phyloP scores from a whole-genome alignment of 2,888 invertebrate species.

The Caenorhabditis imperialis region DNA sequence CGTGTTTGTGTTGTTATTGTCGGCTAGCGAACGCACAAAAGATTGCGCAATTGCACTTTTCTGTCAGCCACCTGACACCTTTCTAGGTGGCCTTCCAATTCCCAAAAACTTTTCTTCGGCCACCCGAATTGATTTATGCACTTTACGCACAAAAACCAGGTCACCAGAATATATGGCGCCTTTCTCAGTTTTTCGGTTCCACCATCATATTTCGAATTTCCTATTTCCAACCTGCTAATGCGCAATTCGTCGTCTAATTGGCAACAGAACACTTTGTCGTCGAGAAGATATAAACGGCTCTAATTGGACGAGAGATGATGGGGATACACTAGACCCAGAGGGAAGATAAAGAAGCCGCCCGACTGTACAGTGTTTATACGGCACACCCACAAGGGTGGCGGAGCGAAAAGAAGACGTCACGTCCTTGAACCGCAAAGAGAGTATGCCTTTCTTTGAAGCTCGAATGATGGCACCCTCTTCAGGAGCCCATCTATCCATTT shows the following conservation, averaged over 20 bases:
- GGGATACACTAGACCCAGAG: constrained; percentile 22
- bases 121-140: constrained; percentile 36
- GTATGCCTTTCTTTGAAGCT: constrained; percentile 29
- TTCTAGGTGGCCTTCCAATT: constrained; percentile 12
- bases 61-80: constrained; percentile 3
- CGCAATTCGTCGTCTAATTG: constrained; percentile 33
- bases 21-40: neutral
- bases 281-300: constrained; percentile 38
- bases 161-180: constrained; percentile 40
- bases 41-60: neutral
- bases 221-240: constrained; percentile 4
- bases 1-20: too few relatives aligned
- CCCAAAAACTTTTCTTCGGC: constrained; percentile 18
- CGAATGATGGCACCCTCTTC: constrained; percentile 28
- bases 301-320: constrained; percentile 34
- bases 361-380: constrained; percentile 44
- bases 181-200: neutral
- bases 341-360: constrained; percentile 45
- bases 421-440: constrained; percentile 43
- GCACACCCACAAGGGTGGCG: constrained; percentile 1
- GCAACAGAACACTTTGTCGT: constrained; percentile 30
- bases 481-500: constrained; percentile 16
- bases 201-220: constrained; percentile 26
- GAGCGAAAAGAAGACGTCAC: constrained; percentile 24
- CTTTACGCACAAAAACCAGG: constrained; percentile 44